Evolutionary conservation across 2,888 invertebrate species (phyloP), one percentile per base, ranked within the genome.

Genomic region (Prosapia bicincta): DNA sequence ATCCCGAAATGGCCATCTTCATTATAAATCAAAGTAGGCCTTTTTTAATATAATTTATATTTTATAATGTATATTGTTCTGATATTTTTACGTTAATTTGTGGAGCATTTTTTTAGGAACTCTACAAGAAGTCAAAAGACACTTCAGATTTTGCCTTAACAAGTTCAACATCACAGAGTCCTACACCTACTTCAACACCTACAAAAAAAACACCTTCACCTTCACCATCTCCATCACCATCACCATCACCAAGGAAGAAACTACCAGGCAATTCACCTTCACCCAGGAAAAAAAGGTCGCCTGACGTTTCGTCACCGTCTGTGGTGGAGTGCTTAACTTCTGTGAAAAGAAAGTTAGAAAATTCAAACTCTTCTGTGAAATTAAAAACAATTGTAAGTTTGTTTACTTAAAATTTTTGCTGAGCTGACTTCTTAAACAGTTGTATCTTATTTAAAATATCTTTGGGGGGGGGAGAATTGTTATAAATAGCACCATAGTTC

Each of bases 101-200:
- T n/a, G n/a, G n/a, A n/a, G n/a, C n/a, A n/a, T n/a, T 43, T 72
- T 68, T 38, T 30, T 69, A 82, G 81, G 80, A 54, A 26, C 84
- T 95, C 1, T 93, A 88, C 83, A 87, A 89, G 78, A 90, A 89
- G 20, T 93, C 93, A 0, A 91, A 93, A 86, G 89, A 89, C 81
- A 88, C 88, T 80, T 88, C 88, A 0, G 89, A 91, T 81, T 88
- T 90, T 0, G 86, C 88, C 2, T 83, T 89, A 15, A 72, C 66
- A 28, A 24, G 20, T 28, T 32, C 72, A 24, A 30, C 13, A 25
- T 9, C 30, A 30, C 5, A 9, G 6, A 30, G 30, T 30, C 9
- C 30, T 30, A 30, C 30, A n/a, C n/a, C 38, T 15, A 71, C 25
- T 5, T 15, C 43, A 54, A 71, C 24, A 54, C 54, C 24, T 24